phyloP scores from a whole-genome alignment of 2,113 vertebrate species.

The Martes martes region DNA sequence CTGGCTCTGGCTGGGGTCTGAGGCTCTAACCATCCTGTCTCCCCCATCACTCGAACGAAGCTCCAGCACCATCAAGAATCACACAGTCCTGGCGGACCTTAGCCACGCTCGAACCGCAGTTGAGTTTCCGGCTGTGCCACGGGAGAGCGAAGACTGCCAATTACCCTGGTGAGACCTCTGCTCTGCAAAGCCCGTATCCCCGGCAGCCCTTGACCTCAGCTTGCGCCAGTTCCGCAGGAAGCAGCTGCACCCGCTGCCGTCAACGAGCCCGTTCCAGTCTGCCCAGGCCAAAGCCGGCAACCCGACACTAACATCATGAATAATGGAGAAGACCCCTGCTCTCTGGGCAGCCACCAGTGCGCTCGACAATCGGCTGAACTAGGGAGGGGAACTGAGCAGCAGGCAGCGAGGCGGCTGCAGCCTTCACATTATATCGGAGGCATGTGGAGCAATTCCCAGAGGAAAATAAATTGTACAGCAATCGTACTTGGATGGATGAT shows the following conservation, averaged over 20 bases:
- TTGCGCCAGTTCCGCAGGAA: background rate
- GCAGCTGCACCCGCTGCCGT: background rate
- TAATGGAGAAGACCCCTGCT: conserved; percentile 7
- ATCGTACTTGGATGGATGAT: background rate
- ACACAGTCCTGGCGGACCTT: background rate
- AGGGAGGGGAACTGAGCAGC: background rate
- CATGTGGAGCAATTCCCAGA: background rate
- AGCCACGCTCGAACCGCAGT: background rate
- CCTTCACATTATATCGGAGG: background rate
- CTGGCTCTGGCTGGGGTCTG: background rate
- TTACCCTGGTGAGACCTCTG: background rate
- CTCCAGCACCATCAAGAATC: background rate
- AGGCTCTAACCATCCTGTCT: background rate
- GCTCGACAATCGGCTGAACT: background rate
- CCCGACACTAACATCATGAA: background rate
- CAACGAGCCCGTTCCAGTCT: background rate
- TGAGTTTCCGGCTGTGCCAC: background rate
- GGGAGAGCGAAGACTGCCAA: background rate
- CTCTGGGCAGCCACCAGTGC: background rate
- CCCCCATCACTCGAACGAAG: background rate
- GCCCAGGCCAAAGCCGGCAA: background rate
- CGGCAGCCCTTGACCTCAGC: background rate
- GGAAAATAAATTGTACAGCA: conserved; percentile 19
- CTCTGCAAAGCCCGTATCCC: background rate
- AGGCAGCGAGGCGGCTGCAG: background rate